Evolutionary conservation across 2,888 invertebrate species (phyloP), one percentile per base, ranked within the genome.

Genomic region (Mamestra brassicae): DNA sequence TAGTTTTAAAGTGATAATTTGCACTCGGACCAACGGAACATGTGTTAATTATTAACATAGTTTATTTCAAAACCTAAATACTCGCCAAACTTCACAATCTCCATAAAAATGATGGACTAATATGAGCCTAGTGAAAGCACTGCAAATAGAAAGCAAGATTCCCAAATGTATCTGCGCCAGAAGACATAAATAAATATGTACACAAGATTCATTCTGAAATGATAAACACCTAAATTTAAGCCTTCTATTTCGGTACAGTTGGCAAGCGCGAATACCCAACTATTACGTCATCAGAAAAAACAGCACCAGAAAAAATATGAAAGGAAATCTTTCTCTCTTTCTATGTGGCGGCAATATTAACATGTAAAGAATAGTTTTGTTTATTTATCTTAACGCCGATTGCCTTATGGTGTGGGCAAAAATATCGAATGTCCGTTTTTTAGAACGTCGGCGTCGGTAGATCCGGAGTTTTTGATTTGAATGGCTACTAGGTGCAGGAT

Each of bases 1-100:
- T 87, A 78, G 52, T 65, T 69, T 77, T 76, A 65, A 80, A 82
- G 67, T 81, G 79, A 52, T 80, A 73, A 86, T 85, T 87, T 72
- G 64, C 77, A 57, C 65, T 60, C 50, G 58, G 58, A 42, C 70
- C 36, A 79, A 65, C 71, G 34, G 63, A 26, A 58, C 17, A 34
- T 11, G 13, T 55, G 58, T 65, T 58, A 45, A 66, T 38, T 34
- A 67, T 66, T 70, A 70, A 52, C 7, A 52, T 52, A 36, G 58
- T 50, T 65, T 55, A 57, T 50, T 8, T 38, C 13, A 34, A 13
- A 57, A 47, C 47, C 13, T 13, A 47, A 5, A 47, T 11, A 13
- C 47, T 47, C 47, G 4, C 47, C 13, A 13, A 47, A 4, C 6
- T 52, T 52, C 7, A 52, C 17, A 52, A 52, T 2, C 52, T 17